A percentile compares a stretch with the other conserved stretches of the same genome.
Evolutionary conservation across 2,888 invertebrate genomes (phyloP).

Genomic region (Dusona sp.): DNA sequence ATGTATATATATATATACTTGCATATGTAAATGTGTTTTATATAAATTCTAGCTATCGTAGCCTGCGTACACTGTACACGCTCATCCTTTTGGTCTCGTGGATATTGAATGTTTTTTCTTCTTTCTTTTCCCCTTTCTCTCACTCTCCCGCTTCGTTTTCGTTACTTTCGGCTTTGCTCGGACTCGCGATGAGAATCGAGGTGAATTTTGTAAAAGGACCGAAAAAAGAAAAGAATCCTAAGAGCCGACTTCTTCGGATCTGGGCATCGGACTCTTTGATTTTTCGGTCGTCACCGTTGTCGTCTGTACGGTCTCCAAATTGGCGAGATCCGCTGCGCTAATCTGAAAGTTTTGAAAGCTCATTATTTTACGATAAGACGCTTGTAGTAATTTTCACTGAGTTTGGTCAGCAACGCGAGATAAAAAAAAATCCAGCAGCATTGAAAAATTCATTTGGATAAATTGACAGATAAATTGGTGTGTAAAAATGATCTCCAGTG

Average conservation of each 20-base stretch:
- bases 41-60: too few species aligned
- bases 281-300: constrained; percentile 82
- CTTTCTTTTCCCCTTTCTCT: constrained; percentile 18
- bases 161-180: constrained; percentile 17
- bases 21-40: too few species aligned
- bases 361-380: neutral
- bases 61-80: too few species aligned
- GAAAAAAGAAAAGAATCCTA: constrained; percentile 70
- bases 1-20: neutral
- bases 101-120: constrained; percentile 31
- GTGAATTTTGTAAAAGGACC: constrained; percentile 43
- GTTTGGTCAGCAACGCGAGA: neutral
- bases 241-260: constrained; percentile 83
- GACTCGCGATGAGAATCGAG: constrained; percentile 61
- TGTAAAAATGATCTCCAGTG: neutral
- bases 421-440: constrained; percentile 12
- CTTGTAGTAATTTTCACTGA: neutral
- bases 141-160: neutral
- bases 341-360: constrained; percentile 77
- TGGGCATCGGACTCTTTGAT: constrained; percentile 82
- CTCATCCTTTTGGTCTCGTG: constrained; percentile 19
- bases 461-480: neutral
- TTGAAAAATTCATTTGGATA: neutral
- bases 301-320: constrained; percentile 82
- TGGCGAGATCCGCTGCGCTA: constrained; percentile 83